Evolutionary conservation across 2,888 invertebrate genomes (phyloP).

Genomic region (Drosophila kuntzei): DNA sequence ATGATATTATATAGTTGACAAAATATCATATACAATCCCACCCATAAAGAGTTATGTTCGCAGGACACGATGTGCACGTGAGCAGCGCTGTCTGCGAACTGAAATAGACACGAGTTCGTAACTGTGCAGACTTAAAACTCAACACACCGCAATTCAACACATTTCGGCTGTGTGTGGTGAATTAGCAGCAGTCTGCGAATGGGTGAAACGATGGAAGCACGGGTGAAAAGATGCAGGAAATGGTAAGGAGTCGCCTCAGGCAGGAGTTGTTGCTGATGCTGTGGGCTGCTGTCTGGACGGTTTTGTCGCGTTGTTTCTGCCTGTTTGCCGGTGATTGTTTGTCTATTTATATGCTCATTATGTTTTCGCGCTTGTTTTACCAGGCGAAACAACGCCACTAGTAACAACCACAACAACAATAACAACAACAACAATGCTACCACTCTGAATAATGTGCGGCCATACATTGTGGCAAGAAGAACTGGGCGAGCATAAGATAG

Average conservation of each 20-base stretch:
- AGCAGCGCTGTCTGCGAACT: slow-evolving; percentile 43
- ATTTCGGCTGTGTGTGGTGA: slow-evolving; percentile 39
- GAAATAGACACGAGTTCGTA: slow-evolving; percentile 1
- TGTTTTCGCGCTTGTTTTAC: slow-evolving; percentile 81
- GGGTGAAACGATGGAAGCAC: background rate
- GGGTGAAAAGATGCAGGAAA: background rate
- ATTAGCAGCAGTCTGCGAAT: slow-evolving; percentile 12
- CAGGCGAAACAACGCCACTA: slow-evolving; percentile 47
- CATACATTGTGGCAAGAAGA: slow-evolving; percentile 63
- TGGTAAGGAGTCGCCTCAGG: slow-evolving; percentile 4
- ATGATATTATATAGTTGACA: background rate
- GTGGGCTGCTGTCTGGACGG: slow-evolving; percentile 39
- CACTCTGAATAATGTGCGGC: slow-evolving; percentile 73
- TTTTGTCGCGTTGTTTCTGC: slow-evolving; percentile 38
- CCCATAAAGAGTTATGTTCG: background rate
- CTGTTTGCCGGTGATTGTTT: slow-evolving; percentile 64
- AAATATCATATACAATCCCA: background rate
- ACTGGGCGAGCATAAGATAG: slow-evolving; percentile 14
- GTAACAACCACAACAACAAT: slow-evolving; percentile 26
- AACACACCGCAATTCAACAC: slow-evolving; percentile 27
- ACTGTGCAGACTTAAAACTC: slow-evolving; percentile 14
- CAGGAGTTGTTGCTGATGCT: slow-evolving; percentile 17
- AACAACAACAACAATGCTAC: slow-evolving; percentile 24
- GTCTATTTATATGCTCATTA: slow-evolving; percentile 78
- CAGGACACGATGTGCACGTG: slow-evolving; percentile 9